Evolutionary conservation across 2,888 invertebrate genomes (phyloP).

Genomic region (Neocrepidodera transversa): DNA sequence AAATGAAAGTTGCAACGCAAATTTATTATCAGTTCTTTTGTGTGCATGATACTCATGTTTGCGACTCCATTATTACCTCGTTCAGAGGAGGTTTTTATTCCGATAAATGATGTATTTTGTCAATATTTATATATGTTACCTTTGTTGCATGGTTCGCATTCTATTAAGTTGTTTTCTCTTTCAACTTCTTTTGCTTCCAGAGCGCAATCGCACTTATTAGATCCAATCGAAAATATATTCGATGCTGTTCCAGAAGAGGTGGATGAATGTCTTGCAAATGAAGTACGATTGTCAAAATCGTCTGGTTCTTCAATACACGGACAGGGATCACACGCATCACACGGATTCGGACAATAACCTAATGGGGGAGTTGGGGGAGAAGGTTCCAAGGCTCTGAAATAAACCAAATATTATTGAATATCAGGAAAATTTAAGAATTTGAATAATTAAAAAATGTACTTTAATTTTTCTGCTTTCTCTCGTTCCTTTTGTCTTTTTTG

Average conservation of each 20-base stretch:
- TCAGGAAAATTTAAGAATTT: no score
- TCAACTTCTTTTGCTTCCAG: background rate
- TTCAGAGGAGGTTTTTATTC: no score
- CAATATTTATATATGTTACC: no score
- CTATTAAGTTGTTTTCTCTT: background rate
- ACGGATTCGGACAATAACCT: background rate
- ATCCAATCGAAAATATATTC: background rate
- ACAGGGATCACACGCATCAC: background rate
- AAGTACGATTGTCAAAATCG: background rate
- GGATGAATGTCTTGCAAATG: background rate
- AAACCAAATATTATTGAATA: background rate
- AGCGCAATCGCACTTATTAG: background rate
- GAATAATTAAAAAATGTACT: background rate
- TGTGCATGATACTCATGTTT: no score
- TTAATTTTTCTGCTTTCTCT: constrained; percentile 9
- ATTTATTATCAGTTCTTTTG: no score
- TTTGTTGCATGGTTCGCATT: background rate
- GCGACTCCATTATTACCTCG: no score
- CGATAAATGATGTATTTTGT: no score
- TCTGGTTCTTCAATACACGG: background rate
- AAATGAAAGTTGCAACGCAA: no score
- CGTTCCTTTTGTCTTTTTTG: constrained; percentile 1
- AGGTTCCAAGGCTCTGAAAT: background rate
- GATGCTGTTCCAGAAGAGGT: background rate
- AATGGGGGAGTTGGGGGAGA: background rate